phyloP scores from a whole-genome alignment of 2,113 vertebrate species.

The Microcebus tavaratra region DNA sequence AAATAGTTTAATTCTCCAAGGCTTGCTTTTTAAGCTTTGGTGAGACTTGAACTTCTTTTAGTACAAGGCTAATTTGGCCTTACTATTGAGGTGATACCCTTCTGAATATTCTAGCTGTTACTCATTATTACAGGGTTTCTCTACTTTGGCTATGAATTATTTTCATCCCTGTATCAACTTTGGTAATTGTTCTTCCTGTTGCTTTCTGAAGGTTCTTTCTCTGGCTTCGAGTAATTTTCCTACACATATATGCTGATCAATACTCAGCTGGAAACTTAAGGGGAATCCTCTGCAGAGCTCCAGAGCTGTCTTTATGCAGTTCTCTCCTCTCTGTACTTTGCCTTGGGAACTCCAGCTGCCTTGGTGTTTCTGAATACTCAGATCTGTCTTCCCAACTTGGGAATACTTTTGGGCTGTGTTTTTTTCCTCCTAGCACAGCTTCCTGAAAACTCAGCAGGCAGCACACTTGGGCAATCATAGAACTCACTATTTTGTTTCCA shows the following conservation, averaged over 20 bases:
- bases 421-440: background rate
- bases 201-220: background rate
- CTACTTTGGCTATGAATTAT: background rate
- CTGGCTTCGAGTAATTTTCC: background rate
- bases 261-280: background rate
- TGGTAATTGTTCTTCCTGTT: background rate
- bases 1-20: background rate
- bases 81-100: background rate
- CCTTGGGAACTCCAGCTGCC: background rate
- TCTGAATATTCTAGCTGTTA: background rate
- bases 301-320: background rate
- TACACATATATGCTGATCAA: background rate
- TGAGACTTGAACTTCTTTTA: background rate
- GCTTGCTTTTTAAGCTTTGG: background rate
- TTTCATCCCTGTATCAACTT: background rate
- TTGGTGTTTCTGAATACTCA: background rate
- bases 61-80: background rate
- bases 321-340: background rate
- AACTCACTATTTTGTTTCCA: background rate
- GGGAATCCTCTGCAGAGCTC: background rate
- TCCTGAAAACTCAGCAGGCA: background rate
- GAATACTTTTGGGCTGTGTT: background rate
- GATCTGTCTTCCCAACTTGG: background rate
- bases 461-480: background rate
- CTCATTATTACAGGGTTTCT: background rate